Conservation (phyloP, 2,888 invertebrate genomes). For the Agrilus biguttatus region DNA sequence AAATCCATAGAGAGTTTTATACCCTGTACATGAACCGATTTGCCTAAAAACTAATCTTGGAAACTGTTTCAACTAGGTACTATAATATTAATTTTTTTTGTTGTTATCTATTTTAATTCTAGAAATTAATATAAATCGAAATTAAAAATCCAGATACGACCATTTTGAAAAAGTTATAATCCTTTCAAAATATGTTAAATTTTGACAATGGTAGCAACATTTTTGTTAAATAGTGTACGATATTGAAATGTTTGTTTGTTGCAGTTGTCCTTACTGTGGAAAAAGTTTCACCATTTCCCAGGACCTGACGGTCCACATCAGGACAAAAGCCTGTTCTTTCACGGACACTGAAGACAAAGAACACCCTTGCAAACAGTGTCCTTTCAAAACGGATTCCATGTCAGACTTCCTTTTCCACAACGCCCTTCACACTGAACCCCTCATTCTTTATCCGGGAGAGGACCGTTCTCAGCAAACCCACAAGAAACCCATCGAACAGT, state of each 20-base stretch:
- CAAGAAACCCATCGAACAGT: slow-evolving; percentile 31
- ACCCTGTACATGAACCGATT: too few relatives aligned
- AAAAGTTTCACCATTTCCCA: slow-evolving; percentile 53
- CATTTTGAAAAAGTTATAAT: too few relatives aligned
- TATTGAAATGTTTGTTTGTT: slow-evolving; percentile 21
- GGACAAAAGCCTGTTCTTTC: slow-evolving; percentile 42
- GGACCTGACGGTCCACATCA: slow-evolving; percentile 59
- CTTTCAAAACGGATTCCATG: slow-evolving; percentile 46
- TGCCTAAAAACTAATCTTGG: too few relatives aligned
- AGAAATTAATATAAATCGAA: too few relatives aligned
- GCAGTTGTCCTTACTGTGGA: slow-evolving; percentile 59
- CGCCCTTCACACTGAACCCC: slow-evolving; percentile 44
- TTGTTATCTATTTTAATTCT: too few relatives aligned
- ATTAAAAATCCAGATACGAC: too few relatives aligned
- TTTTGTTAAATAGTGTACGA: too few relatives aligned
- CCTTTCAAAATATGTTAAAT: too few relatives aligned
- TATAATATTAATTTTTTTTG: too few relatives aligned
- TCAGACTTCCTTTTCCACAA: slow-evolving; percentile 63
- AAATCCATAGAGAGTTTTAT: too few relatives aligned
- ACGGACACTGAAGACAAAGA: slow-evolving; percentile 11
- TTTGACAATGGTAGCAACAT: too few relatives aligned
- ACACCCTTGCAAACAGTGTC: slow-evolving; percentile 42
- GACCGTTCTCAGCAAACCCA: slow-evolving; percentile 20
- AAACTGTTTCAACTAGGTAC: too few relatives aligned
- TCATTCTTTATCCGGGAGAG: slow-evolving; percentile 21